phyloP scores from a whole-genome alignment of 2,113 vertebrate species.

The Gambusia affinis region DNA sequence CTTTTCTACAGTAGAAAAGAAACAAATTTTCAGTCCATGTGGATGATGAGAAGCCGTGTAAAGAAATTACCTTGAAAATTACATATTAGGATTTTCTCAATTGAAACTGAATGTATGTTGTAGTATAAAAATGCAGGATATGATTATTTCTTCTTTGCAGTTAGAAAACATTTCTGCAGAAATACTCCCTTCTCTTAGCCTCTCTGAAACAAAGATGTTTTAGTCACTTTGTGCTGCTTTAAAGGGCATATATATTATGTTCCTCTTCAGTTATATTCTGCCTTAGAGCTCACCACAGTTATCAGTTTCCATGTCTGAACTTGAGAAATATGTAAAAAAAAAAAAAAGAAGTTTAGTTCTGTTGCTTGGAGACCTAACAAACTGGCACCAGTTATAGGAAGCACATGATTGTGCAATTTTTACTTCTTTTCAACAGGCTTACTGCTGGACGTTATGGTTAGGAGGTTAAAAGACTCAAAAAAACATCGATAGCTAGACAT shows the following conservation, averaged over 20 bases:
- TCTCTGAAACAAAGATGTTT: neutral
- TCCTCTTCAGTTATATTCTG: neutral
- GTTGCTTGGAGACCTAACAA: neutral
- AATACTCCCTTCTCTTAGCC: neutral
- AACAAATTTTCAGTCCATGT: neutral
- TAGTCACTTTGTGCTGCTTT: neutral
- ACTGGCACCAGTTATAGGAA: neutral
- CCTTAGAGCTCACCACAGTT: no score
- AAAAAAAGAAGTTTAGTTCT: neutral
- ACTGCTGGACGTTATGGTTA: neutral
- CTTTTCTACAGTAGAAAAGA: neutral
- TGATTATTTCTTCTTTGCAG: neutral
- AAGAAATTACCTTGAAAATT: neutral
- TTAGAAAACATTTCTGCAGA: neutral
- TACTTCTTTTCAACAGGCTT: neutral
- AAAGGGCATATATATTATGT: neutral
- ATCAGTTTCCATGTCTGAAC: neutral
- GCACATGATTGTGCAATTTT: neutral
- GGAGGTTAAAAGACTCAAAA: neutral
- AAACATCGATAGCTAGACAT: neutral
- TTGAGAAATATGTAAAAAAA: neutral
- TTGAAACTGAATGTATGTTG: neutral
- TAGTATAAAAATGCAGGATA: neutral
- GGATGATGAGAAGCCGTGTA: neutral
- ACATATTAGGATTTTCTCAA: neutral